Conservation (phyloP, 2,797 vertebrate species). For the Nothura maculosa region DNA sequence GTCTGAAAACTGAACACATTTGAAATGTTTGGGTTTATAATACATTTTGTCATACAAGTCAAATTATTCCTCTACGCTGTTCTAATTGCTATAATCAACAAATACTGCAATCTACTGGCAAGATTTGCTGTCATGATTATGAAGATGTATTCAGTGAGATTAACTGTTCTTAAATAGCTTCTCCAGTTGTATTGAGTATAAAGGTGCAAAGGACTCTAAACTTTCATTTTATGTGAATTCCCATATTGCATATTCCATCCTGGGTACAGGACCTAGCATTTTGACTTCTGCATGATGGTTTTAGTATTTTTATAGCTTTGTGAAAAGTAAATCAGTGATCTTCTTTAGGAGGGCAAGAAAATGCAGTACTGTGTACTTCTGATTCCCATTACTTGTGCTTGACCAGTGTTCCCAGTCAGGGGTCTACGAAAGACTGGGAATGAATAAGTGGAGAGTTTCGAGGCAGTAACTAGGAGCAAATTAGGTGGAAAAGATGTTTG, state of each 20-base stretch:
- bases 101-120: conserved; percentile 19
- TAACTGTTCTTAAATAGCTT: conserved; percentile 29
- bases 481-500: neutral
- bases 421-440: neutral
- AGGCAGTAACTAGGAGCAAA: neutral
- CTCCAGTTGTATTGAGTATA: neutral
- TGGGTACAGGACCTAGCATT: neutral
- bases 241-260: neutral
- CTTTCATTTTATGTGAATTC: neutral
- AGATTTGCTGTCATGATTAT: conserved; percentile 26
- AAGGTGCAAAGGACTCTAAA: neutral
- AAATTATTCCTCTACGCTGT: neutral
- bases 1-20: neutral
- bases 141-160: conserved; percentile 31
- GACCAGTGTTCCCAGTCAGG: neutral
- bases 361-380: rapidly evolving
- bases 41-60: neutral
- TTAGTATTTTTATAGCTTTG: neutral
- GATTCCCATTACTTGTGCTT: neutral
- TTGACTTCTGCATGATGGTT: neutral
- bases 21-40: neutral
- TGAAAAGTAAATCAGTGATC: neutral
- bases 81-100: conserved; percentile 47
- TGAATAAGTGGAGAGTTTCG: neutral
- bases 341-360: neutral